Base-by-base conservation (phyloP, 92 coral and sea anemone species). In the Phymanthus crucifer region DNA sequence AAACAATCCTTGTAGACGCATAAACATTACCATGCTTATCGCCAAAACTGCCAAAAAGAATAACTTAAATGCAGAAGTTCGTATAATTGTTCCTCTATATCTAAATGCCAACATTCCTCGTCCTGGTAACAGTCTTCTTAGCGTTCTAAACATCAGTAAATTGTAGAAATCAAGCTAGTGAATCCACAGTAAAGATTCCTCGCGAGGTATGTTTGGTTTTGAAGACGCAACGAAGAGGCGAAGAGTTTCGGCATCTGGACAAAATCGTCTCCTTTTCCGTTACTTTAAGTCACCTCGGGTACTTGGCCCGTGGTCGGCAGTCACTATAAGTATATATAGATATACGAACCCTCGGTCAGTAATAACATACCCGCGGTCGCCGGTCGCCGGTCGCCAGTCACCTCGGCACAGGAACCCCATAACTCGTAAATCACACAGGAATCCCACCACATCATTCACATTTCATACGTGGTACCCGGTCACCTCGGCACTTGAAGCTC, bases 81-180 rank as follows among this genome's bases (percentile, higher is more conserved):
- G 84, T 33, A 89, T 89, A 19, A 90, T 89, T 1, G 93, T 89
- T 3, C 93, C 93, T 69, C 93, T 36, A 57, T 83, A 89, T 75
- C 86, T 19, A 40, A 82, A 72, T 1, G 86, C 45, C 79, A 82
- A 58, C 86, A 82, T 82, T 72, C 71, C 86, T 70, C 68, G 7
- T 46, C 76, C 69, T 61, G 77, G 76, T 23, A 70, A 67, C 54
- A 80, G 33, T 40, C 61, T 79, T 23, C 69, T 67, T 14, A 40
- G 57, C 76, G 66, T 74, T 29, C 37, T 46, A 36, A 46, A 23
- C 34, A 45, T 74, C 29, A 31, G 45, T 54, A n/a, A 45, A 0
- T 16, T 45, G 21, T 18, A 52, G 3, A 23, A 23, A 72, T 27
- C 2, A 33, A 21, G 31, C 57, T 54, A 24, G 77, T 8, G 8